Conservation (phyloP, 2,113 vertebrate species). For the Lichenostomus cassidix region DNA sequence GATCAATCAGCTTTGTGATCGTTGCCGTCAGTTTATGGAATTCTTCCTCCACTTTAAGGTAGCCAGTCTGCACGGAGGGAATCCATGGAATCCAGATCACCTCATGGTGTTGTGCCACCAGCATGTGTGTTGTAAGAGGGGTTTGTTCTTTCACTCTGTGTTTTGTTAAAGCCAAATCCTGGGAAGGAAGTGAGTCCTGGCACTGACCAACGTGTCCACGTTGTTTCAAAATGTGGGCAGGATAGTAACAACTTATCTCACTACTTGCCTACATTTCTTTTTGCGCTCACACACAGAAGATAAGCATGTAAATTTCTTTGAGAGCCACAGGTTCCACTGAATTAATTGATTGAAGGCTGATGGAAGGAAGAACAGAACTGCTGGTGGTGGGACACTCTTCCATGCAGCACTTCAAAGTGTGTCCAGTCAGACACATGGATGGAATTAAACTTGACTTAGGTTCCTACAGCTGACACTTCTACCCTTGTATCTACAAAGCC, state of each 20-base stretch:
- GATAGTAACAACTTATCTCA: neutral
- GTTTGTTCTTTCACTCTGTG: neutral
- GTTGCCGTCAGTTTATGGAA: neutral
- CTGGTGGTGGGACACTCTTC: neutral
- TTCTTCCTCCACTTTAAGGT: neutral
- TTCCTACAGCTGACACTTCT: neutral
- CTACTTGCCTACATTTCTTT: neutral
- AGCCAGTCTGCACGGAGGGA: neutral
- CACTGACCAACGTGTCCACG: neutral
- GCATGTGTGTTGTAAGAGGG: too few species aligned
- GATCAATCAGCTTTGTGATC: neutral
- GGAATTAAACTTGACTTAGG: neutral
- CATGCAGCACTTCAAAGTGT: neutral
- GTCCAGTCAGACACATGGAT: neutral
- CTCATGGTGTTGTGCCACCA: neutral
- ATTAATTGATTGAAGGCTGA: neutral
- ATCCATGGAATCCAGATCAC: neutral
- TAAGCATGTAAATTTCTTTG: neutral
- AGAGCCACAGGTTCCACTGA: fast-evolving
- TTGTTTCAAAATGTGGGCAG: neutral
- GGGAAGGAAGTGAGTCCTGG: neutral
- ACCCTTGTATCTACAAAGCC: neutral
- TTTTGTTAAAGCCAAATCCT: neutral
- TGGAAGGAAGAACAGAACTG: neutral
- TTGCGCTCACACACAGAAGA: neutral